Percentiles rank a stretch among this genome's conserved stretches.
Evolutionary conservation across 2,888 invertebrate genomes (phyloP).

Genomic region (Aphidius colemani): DNA sequence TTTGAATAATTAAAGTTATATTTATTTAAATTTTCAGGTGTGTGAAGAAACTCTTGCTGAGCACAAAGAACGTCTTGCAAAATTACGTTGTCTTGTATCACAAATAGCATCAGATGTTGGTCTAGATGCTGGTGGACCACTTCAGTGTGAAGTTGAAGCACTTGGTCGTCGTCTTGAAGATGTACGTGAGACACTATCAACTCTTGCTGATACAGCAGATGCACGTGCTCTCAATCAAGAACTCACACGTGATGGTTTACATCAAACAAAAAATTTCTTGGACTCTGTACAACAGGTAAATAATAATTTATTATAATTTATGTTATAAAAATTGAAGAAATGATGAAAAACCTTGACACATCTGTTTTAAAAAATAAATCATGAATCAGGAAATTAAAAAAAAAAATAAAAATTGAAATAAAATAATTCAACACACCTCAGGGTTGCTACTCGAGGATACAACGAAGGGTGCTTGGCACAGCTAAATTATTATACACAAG

Average conservation of each 20-base stretch:
- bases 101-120: slow-evolving; percentile 81
- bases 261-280: slow-evolving; percentile 67
- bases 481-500: slow-evolving; percentile 52
- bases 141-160: slow-evolving; percentile 79
- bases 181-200: slow-evolving; percentile 75
- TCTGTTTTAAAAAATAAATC: background rate
- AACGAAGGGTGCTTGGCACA: slow-evolving; percentile 56
- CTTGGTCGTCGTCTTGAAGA: slow-evolving; percentile 76
- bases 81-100: slow-evolving; percentile 75
- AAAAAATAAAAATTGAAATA: slow-evolving; percentile 1
- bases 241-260: slow-evolving; percentile 64
- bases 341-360: background rate
- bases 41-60: slow-evolving; percentile 76
- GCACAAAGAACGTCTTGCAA: slow-evolving; percentile 71
- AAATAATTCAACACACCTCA: slow-evolving; percentile 23
- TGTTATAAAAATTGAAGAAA: background rate
- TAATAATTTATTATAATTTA: slow-evolving; percentile 6
- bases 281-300: slow-evolving; percentile 78
- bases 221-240: slow-evolving; percentile 66
- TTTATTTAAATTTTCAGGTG: slow-evolving; percentile 62
- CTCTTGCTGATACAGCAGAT: slow-evolving; percentile 78
- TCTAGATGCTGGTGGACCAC: slow-evolving; percentile 70
- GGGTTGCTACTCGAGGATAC: slow-evolving; percentile 29
- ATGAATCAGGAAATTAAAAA: background rate
- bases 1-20: background rate